These are phyloP conservation scores for Notechis scutatus DNA, from an alignment of 2,113 vertebrate genomes.

Conservation along the genomic window DNA sequence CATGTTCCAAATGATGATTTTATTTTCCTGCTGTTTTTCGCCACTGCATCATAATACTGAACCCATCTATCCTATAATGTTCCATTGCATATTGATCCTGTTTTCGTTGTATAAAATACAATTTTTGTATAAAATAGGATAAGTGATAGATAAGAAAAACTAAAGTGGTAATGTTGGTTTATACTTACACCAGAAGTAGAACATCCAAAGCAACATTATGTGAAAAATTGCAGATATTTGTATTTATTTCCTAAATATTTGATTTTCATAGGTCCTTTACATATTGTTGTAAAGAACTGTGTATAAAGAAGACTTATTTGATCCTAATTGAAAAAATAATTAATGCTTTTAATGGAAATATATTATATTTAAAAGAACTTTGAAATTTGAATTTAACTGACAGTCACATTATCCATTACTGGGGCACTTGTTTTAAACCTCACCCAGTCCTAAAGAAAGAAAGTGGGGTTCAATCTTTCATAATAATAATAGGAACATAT, in stretches of 20 bases:
- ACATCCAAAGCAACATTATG: background rate
- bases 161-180: background rate
- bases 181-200: background rate
- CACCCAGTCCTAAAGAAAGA: background rate
- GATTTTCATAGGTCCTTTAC: background rate
- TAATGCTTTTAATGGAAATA: background rate
- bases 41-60: background rate
- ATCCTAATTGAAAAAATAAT: background rate
- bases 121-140: background rate
- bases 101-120: background rate
- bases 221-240: background rate
- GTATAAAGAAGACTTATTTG: background rate
- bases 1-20: slow-evolving; percentile 6
- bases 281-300: background rate
- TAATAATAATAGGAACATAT: background rate
- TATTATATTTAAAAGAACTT: background rate
- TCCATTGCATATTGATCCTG: background rate
- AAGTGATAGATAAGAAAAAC: background rate
- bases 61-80: slow-evolving; percentile 2
- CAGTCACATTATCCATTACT: background rate
- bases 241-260: background rate
- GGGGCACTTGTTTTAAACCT: background rate
- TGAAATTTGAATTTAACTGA: background rate
- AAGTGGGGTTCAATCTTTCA: background rate
- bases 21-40: background rate